Base-by-base conservation (phyloP, 1,140 invertebrate species). In the Drosophila azteca region DNA sequence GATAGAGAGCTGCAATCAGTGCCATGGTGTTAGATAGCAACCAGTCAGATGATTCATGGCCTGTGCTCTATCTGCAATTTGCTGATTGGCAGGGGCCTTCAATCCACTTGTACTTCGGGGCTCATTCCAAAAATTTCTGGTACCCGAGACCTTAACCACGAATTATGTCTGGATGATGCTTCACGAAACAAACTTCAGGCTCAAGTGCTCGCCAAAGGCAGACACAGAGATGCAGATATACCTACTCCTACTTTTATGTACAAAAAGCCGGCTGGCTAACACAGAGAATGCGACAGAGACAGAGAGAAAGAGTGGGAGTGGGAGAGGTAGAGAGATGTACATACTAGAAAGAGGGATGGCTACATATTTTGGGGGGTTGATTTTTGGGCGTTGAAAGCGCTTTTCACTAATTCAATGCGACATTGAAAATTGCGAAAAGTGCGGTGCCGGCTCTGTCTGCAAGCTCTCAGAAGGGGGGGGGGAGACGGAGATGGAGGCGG, bases 371-470 rank as follows among this genome's bases (percentile, higher is more conserved):
- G 65, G 82, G 77, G 82, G 82, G 82, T 85, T 85, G 82, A 70
- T 82, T 85, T 85, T 85, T 72, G 69, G 81, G 83, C 82, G 79
- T 88, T 83, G 82, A 87, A 87, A 87, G 82, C 79, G 82, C 82
- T 83, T 81, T 90, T 87, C 73, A 88, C 78, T 85, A 90, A 90
- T 85, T 90, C 89, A 90, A 90, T 85, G 78, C 89, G 83, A 89
- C 89, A 90, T 90, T 90, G 89, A 90, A 90, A 85, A 79, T 71
- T 71, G 65, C 62, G 61, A 80, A 76, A 73, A 71, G 63, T 58
- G 66, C 49, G 67, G 20, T 50, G 66, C 46, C 46, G 61, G 17
- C 39, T 52, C 65, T 53, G 64, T 55, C 59, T 84, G 74, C 80
- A 70, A 74, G 74, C 65, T 71, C 45, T 62, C 44, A 26, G 24